These are phyloP conservation scores for Oxytorus armatus DNA, from an alignment of 2,888 invertebrate genomes.

Conservation along the genomic window DNA sequence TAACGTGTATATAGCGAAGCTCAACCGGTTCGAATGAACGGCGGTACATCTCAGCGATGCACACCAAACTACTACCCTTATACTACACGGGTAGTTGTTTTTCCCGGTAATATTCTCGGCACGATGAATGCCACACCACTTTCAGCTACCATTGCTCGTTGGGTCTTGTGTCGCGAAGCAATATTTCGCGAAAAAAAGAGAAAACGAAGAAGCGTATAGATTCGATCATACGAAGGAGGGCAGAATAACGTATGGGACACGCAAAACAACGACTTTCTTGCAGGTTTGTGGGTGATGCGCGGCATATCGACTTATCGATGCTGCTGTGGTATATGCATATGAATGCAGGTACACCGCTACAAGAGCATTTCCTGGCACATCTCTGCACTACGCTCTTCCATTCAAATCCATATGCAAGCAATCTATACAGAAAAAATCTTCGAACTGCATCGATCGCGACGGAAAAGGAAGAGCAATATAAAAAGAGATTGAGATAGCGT, in stretches of 20 bases:
- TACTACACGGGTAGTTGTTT: conserved; percentile 6
- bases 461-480: conserved; percentile 23
- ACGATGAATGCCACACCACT: conserved; percentile 48
- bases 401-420: conserved; percentile 4
- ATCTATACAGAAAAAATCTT: conserved; percentile 15
- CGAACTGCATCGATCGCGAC: conserved; percentile 22
- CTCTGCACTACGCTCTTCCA: background rate
- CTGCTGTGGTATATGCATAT: background rate
- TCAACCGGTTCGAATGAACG: conserved; percentile 20
- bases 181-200: conserved; percentile 51
- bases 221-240: conserved; percentile 13
- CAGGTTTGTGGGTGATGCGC: background rate
- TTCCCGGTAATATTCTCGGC: conserved; percentile 34
- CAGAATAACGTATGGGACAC: conserved; percentile 27
- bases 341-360: background rate
- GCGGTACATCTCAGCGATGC: conserved; percentile 9
- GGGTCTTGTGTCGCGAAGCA: conserved; percentile 32
- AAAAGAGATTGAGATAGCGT: conserved; percentile 33
- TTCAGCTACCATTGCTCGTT: conserved; percentile 13
- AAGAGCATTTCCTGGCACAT: background rate
- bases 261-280: conserved; percentile 26
- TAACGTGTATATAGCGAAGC: background rate
- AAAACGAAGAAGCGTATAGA: conserved; percentile 29
- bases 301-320: conserved; percentile 54
- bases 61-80: conserved; percentile 8